Conservation (phyloP, 2,113 vertebrate genomes). For the Tragelaphus imberbis region DNA sequence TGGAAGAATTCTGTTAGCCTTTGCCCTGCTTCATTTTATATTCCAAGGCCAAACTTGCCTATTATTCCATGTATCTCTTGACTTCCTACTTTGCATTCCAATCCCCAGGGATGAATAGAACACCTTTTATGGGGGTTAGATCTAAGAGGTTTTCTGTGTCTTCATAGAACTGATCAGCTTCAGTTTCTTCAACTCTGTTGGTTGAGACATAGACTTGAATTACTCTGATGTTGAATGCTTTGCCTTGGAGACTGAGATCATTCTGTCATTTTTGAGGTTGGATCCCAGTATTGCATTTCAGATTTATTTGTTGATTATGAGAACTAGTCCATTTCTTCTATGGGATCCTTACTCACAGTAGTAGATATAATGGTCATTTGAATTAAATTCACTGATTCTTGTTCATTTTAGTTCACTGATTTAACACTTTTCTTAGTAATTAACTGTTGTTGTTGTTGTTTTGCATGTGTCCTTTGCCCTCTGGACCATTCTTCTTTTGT, state of each 20-base stretch:
- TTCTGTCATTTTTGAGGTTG: not conserved
- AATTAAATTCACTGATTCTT: not conserved
- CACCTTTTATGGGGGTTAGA: not conserved
- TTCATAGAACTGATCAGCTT: not conserved
- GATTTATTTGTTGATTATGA: not conserved
- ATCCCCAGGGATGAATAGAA: not conserved
- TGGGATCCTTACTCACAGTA: not conserved
- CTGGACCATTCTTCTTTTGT: not conserved
- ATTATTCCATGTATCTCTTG: not conserved
- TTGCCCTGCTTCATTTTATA: not conserved
- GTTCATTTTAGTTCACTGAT: not conserved
- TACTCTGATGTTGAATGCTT: not conserved
- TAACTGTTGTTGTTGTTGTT: not conserved
- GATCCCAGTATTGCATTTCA: not conserved
- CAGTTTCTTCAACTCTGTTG: not conserved
- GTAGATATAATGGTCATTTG: not conserved
- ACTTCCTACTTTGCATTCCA: not conserved
- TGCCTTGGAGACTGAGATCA: not conserved
- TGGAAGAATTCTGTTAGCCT: not conserved
- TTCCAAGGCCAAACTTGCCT: not conserved
- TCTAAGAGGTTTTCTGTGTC: not conserved
- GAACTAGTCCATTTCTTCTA: not conserved
- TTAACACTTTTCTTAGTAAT: not conserved
- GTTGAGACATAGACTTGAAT: not conserved
- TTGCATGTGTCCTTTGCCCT: not conserved